These are phyloP conservation scores for Drosophila sucinea DNA, from an alignment of 1,140 invertebrate genomes.

Conservation along the genomic window DNA sequence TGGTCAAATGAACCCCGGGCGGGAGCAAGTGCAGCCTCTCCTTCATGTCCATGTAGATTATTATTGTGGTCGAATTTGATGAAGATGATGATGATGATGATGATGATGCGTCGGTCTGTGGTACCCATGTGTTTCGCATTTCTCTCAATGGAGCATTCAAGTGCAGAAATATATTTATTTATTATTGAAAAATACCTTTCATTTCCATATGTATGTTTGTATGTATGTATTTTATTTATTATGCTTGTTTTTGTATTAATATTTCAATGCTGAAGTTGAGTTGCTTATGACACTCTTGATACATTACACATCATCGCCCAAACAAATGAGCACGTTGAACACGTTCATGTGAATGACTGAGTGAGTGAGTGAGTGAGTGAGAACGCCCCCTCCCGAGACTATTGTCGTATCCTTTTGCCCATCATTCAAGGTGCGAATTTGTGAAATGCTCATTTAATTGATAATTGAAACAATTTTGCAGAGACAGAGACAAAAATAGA, in stretches of 20 bases:
- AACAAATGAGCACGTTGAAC: conserved; percentile 10
- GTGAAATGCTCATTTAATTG: conserved; percentile 12
- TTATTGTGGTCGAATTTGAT: conserved; percentile 12
- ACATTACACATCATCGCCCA: conserved; percentile 4
- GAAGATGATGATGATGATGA: not conserved
- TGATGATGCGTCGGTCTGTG: not conserved
- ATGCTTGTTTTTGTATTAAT: conserved; percentile 4
- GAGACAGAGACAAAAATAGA: not conserved
- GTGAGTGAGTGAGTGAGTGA: not conserved
- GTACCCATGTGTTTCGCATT: conserved; percentile 18
- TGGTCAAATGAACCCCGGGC: conserved; percentile 55
- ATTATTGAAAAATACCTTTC: conserved; percentile 18
- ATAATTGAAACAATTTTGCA: conserved; percentile 2
- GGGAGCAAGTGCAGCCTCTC: conserved; percentile 8
- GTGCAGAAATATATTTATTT: conserved; percentile 20
- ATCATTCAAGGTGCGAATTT: not conserved
- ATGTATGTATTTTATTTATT: not conserved
- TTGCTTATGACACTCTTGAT: conserved; percentile 11
- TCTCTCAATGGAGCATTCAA: conserved; percentile 19
- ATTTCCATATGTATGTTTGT: conserved; percentile 6
- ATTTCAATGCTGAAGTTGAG: conserved; percentile 4
- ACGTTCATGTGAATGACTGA: not conserved
- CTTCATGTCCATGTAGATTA: conserved; percentile 12
- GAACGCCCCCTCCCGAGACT: too few relatives aligned
- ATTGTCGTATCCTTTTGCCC: not conserved